Percentiles rank a stretch among this genome's conserved stretches.
phyloP scores from a whole-genome alignment of 2,888 invertebrate species.

The Dicranocentrus wangi region DNA sequence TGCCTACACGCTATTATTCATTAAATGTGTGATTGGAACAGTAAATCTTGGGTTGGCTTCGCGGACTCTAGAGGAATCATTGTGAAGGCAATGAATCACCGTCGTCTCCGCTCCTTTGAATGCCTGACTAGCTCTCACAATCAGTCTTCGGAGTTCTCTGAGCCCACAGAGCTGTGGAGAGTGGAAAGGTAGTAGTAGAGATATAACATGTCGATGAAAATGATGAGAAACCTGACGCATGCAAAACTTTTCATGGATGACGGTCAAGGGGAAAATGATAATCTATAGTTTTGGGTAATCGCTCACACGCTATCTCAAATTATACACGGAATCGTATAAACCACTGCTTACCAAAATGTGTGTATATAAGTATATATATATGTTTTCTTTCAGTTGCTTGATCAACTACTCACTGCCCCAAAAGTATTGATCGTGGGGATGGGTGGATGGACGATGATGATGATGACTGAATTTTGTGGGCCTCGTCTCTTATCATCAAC shows the following conservation, averaged over 20 bases:
- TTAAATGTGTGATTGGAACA: conserved; percentile 35
- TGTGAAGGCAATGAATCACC: conserved; percentile 3
- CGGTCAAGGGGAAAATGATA: conserved; percentile 44
- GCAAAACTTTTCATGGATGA: conserved; percentile 45
- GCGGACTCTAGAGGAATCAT: not conserved
- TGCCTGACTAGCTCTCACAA: too few relatives aligned
- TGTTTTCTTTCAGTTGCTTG: too few relatives aligned
- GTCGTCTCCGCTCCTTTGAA: not conserved
- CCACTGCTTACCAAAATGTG: too few relatives aligned
- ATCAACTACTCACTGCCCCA: too few relatives aligned
- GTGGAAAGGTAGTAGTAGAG: too few relatives aligned
- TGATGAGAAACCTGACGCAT: not conserved
- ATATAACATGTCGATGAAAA: not conserved
- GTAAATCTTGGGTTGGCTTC: conserved; percentile 7
- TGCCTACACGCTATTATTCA: conserved; percentile 26
- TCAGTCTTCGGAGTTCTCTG: too few relatives aligned
- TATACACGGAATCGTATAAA: not conserved
- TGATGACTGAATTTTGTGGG: too few relatives aligned
- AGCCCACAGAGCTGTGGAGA: too few relatives aligned
- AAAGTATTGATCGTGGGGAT: too few relatives aligned
- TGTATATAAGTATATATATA: too few relatives aligned
- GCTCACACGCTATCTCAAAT: conserved; percentile 8
- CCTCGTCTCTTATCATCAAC: too few relatives aligned
- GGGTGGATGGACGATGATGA: too few relatives aligned
- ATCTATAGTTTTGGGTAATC: conserved; percentile 8